Conservation (phyloP, 2,888 invertebrate genomes). For the Eupithecia dodoneata region DNA sequence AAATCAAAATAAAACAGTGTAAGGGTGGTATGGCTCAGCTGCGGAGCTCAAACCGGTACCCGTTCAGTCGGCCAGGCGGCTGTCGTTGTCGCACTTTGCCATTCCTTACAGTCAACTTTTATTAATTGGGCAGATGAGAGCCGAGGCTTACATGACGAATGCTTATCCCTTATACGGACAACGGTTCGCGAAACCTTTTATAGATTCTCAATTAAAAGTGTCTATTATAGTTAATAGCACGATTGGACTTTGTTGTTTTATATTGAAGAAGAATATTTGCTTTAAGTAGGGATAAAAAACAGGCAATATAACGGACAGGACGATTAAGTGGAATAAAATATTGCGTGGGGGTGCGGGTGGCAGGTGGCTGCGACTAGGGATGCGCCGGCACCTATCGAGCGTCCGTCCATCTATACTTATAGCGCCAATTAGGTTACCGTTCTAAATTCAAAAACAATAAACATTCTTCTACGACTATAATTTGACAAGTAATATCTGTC, state of each 20-base stretch:
- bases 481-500: not conserved
- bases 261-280: conserved; percentile 81
- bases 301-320: conserved; percentile 83
- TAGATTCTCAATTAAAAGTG: conserved; percentile 84
- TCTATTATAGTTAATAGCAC: conserved; percentile 82
- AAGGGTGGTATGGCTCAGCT: conserved; percentile 75
- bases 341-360: conserved; percentile 82
- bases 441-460: not conserved
- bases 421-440: not conserved
- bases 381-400: conserved; percentile 42
- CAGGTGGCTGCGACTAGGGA: conserved; percentile 77
- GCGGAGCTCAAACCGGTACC: conserved; percentile 74
- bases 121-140: conserved; percentile 85
- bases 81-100: conserved; percentile 69
- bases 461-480: not conserved
- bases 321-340: conserved; percentile 84
- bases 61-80: conserved; percentile 59
- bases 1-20: conserved; percentile 82
- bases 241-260: conserved; percentile 71
- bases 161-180: conserved; percentile 77
- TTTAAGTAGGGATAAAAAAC: conserved; percentile 80
- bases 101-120: conserved; percentile 82
- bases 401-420: not conserved
- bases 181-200: conserved; percentile 82
- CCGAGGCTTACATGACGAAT: conserved; percentile 81